phyloP scores from a whole-genome alignment of 2,113 vertebrate genomes.

The Notiomystis cincta region DNA sequence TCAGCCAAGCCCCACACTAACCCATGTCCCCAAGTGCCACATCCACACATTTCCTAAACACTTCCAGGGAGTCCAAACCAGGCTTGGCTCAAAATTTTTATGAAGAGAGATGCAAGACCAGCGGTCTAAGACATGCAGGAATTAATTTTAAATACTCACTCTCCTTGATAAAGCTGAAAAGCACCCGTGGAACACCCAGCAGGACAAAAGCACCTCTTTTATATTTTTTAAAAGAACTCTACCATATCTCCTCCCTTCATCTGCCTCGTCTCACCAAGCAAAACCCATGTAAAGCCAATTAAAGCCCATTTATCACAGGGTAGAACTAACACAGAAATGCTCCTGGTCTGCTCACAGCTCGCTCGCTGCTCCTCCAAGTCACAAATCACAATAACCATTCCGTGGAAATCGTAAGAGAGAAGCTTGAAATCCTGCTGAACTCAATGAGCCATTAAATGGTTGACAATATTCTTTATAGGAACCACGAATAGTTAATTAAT shows the following conservation, averaged over 20 bases:
- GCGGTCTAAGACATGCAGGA: accelerated
- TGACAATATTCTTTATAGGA: conserved; percentile 66
- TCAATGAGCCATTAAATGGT: conserved; percentile 65
- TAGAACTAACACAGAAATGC: background rate
- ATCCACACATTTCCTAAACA: background rate
- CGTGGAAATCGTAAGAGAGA: background rate
- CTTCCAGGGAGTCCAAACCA: background rate
- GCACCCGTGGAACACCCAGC: accelerated
- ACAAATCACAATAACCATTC: conserved; percentile 61
- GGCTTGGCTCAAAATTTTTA: background rate
- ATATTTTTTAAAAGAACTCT: background rate
- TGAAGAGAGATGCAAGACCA: background rate
- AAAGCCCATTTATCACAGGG: conserved; percentile 9
- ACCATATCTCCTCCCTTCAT: accelerated
- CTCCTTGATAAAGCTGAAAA: background rate
- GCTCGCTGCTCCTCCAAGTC: background rate
- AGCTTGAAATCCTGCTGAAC: conserved; percentile 43
- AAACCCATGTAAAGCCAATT: background rate
- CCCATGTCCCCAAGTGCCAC: background rate
- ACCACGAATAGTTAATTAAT: conserved; percentile 62
- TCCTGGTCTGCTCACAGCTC: conserved; percentile 27
- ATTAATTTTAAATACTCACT: background rate
- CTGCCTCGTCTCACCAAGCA: background rate
- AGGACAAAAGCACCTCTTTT: background rate
- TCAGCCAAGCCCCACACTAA: background rate